Percentiles rank a stretch among this genome's conserved stretches.
Evolutionary conservation across 30 jellyfish, hydroid and myxozoan species (phyloP).

Genomic region (Aurelia sp.): DNA sequence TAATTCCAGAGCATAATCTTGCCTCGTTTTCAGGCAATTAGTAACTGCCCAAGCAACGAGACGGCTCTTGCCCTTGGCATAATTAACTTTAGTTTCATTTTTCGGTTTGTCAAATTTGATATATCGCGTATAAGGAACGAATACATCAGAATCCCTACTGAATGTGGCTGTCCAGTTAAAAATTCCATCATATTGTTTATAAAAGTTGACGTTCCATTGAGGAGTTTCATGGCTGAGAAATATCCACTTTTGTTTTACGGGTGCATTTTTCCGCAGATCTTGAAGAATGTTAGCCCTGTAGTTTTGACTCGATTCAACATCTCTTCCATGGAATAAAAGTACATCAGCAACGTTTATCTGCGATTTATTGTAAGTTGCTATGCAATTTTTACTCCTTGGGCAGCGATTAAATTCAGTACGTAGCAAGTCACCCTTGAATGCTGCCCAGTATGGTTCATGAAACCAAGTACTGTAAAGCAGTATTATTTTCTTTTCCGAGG

Average conservation of each 20-base stretch:
- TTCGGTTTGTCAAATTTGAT: not conserved
- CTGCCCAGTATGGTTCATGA: not conserved
- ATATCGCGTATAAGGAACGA: constrained; percentile 22
- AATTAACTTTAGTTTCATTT: not conserved
- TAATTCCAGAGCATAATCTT: constrained; percentile 69
- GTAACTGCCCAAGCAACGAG: constrained; percentile 74
- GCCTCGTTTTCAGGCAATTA: constrained; percentile 71
- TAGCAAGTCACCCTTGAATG: not conserved
- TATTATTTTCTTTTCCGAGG: not conserved
- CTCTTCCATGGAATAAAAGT: constrained; percentile 56
- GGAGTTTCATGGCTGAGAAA: constrained; percentile 50
- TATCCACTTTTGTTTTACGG: constrained; percentile 23
- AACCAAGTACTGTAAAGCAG: constrained; percentile 13
- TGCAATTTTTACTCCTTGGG: constrained; percentile 1
- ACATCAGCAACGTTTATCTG: not conserved
- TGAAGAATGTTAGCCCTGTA: not conserved
- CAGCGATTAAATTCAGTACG: constrained; percentile 3
- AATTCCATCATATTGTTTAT: constrained; percentile 15
- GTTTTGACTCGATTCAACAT: not conserved
- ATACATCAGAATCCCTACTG: constrained; percentile 20
- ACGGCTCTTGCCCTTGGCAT: constrained; percentile 71
- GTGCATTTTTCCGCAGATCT: not conserved
- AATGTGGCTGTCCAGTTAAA: constrained; percentile 57
- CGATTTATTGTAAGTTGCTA: constrained; percentile 14
- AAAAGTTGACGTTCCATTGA: not conserved